These are phyloP conservation scores for Varanus komodoensis DNA, from an alignment of 2,113 vertebrate species.

Conservation along the genomic window DNA sequence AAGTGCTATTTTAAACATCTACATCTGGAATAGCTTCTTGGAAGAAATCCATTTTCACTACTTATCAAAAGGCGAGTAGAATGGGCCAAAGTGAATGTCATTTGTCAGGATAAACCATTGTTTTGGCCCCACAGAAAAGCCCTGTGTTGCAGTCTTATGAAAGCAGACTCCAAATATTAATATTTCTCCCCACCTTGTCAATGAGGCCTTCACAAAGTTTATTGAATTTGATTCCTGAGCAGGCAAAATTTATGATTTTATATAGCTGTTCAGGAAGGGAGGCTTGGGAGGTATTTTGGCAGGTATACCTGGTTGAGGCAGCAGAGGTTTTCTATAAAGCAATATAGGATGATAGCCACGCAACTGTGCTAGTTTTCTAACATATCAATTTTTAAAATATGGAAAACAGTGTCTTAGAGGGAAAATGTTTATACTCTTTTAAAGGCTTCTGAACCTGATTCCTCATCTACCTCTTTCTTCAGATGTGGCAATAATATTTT, in stretches of 20 bases:
- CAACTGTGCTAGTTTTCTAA: constrained; percentile 13
- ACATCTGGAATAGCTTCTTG: neutral
- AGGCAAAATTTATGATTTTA: neutral
- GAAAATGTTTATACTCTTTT: constrained; percentile 41
- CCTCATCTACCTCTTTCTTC: constrained; percentile 38
- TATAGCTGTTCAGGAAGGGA: constrained; percentile 30
- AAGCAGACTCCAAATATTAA: constrained; percentile 45
- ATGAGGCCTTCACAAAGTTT: neutral
- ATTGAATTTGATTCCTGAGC: neutral
- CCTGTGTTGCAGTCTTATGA: constrained; percentile 58
- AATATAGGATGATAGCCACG: constrained; percentile 25
- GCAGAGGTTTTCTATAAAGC: constrained; percentile 7
- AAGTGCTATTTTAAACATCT: constrained; percentile 6
- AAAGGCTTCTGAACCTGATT: constrained; percentile 14
- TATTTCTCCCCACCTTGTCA: constrained; percentile 40
- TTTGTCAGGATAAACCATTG: neutral
- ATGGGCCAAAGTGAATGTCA: neutral
- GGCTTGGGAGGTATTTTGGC: constrained; percentile 22
- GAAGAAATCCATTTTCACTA: too few relatives aligned
- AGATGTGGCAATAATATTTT: neutral
- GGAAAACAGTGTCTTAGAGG: neutral
- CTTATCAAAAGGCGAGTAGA: neutral
- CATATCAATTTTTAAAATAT: neutral
- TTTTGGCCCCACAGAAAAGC: neutral
- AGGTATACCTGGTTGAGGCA: constrained; percentile 22